Evolutionary conservation across 2,113 vertebrate genomes (phyloP), one percentile per base, ranked within the genome.

Genomic region (Ivindomyrus marchei): DNA sequence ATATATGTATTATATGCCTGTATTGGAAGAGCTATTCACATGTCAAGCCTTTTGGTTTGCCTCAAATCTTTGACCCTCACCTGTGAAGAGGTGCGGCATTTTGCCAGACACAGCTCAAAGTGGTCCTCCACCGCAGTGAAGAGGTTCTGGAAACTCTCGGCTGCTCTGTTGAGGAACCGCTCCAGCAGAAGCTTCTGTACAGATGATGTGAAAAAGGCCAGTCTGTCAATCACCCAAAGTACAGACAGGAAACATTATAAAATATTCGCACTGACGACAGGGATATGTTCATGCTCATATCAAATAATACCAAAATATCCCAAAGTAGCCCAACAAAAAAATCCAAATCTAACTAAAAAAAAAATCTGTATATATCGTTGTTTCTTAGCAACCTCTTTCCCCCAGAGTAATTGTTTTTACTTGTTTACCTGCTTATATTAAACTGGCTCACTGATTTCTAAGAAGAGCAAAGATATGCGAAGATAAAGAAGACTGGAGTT

Each of bases 111-210:
- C 66, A 99, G 92, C 91, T 99, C 98, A 87, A 99, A 99, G 93
- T 98, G 98, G 94, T 99, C 98, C 93, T 98, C 97, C 0, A 99
- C 98, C 0, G 98, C 98, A 70, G 97, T 97, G 95, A 99, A 99
- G 85, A 99, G 98, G 92, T 99, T 99, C 93, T 97, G 98, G 93
- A 99, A 99, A 6, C 98, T 97, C 36, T 97, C 94, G 0, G 98
- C 98, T 31, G 98, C 98, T 90, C 98, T 96, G 93, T 97, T 99
- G 93, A 99, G 94, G 94, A 99, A 99, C 89, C 94, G 97, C 91
- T 99, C 98, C 90, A 99, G 95, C 13, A 99, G 96, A 88, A 95
- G 97, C 98, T 99, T 97, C 98, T 99, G 89, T 45, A 62, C 89
- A 88, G 90, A 4, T 36, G 88, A 91, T 24, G 87, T 80, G 90